Evolutionary conservation across 2,113 vertebrate genomes (phyloP).

Genomic region (Rhabdornis inornatus): DNA sequence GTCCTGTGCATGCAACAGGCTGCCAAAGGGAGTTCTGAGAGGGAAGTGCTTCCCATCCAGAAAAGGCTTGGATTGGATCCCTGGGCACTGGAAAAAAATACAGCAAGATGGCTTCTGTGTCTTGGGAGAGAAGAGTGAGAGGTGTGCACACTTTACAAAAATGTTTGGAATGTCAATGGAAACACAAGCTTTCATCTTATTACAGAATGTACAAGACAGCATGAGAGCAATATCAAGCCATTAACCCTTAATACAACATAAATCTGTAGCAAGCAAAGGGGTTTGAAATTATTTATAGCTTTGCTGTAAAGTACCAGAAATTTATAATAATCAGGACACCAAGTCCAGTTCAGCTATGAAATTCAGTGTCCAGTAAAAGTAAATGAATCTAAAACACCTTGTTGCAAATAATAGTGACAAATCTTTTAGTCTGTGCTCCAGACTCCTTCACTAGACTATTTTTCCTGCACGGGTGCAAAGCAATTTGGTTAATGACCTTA

Average conservation of each 20-base stretch:
- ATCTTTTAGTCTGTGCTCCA: neutral
- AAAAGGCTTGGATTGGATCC: neutral
- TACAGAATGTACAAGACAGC: neutral
- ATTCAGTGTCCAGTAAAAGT: neutral
- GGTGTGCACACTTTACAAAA: neutral
- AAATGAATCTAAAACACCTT: constrained; percentile 7
- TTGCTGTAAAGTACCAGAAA: neutral
- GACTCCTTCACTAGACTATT: neutral
- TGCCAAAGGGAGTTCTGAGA: neutral
- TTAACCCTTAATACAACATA: neutral
- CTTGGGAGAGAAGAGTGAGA: neutral
- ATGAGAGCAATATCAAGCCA: neutral
- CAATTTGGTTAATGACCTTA: constrained; percentile 59
- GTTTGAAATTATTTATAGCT: neutral
- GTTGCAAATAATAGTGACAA: constrained; percentile 21
- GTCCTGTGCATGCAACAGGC: neutral
- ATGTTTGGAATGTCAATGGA: neutral
- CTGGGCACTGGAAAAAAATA: neutral
- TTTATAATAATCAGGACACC: neutral
- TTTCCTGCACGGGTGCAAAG: neutral
- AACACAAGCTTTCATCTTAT: neutral
- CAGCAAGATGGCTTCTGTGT: neutral
- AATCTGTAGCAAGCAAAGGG: neutral
- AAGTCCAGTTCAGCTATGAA: neutral
- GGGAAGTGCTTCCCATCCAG: neutral